Evolutionary conservation across 2,113 vertebrate genomes (phyloP), one percentile per base, ranked within the genome.

Genomic region (Peromyscus leucopus): DNA sequence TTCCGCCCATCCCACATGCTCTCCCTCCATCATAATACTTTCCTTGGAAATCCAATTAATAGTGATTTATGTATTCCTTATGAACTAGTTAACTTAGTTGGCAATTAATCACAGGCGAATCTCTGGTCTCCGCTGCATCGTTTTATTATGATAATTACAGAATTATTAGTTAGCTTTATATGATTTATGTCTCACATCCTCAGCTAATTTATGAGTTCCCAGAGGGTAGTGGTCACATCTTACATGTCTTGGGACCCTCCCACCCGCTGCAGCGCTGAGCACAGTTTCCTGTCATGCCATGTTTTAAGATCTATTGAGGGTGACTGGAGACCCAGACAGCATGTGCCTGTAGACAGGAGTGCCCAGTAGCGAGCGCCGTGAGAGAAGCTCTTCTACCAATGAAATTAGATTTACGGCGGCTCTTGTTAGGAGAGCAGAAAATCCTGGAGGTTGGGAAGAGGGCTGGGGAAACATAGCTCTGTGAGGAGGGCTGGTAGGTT

Each of bases 111-210:
- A 57, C 80, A 15, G 3, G 39, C 59, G 87, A 55, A 71, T 90
- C 85, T 95, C 59, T 93, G 76, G 90, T 94, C 96, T 83, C 82
- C 55, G 7, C 33, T 82, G 76, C 80, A 36, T 71, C n/a, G 19
- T 46, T 97, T 97, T 91, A 93, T 96, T 80, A 93, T 80, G 75
- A 65, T 92, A 95, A 96, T 97, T 97, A 80, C 13, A 71, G 76
- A 74, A 95, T 95, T 89, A 93, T 69, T 88, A 91, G 90, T 90
- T 89, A 46, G 74, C 91, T 55, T 95, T 74, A 33, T 46, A 17
- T 92, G 59, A 95, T 90, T 93, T 82, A 90, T 91, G 55, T 92
- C 94, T 96, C 69, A 51, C 28, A 28, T 61, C 59, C 65, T 63
- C 59, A 78, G 76, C 69, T 88, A 69, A 93, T 39, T 93, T 80